Evolutionary conservation across 53 echinoderm and acorn worm species (phyloP).

Genomic region (Crossaster papposus): DNA sequence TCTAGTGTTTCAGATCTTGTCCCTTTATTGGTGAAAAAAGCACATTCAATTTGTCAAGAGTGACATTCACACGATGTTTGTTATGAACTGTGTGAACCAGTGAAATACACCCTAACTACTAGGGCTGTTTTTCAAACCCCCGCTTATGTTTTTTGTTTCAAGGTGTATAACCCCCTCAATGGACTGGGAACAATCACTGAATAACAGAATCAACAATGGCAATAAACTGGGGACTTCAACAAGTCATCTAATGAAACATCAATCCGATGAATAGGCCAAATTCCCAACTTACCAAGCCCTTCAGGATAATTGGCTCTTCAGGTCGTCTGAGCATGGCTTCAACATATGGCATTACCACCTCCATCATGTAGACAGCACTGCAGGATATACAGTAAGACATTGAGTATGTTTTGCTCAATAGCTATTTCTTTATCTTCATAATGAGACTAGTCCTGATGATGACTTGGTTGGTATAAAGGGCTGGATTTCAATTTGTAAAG

Average conservation of each 20-base stretch:
- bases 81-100: neutral
- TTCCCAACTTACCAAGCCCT: constrained; percentile 73
- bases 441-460: too few relatives aligned
- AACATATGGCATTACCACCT: constrained; percentile 62
- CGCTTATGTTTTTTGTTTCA: neutral
- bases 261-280: neutral
- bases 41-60: neutral
- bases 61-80: neutral
- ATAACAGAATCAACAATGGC: too few relatives aligned
- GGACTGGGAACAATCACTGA: neutral
- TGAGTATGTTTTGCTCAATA: neutral
- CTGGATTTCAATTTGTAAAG: too few relatives aligned
- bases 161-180: neutral
- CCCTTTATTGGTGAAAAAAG: neutral
- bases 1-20: neutral
- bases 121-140: too few relatives aligned
- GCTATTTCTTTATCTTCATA: neutral
- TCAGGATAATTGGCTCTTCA: constrained; percentile 69
- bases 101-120: neutral
- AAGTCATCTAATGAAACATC: neutral
- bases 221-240: too few relatives aligned
- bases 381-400: neutral
- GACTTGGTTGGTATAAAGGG: too few relatives aligned
- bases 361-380: constrained; percentile 68
- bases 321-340: constrained; percentile 71